Base-by-base conservation (phyloP, 2,113 vertebrate species). In the Epinephelus moara region DNA sequence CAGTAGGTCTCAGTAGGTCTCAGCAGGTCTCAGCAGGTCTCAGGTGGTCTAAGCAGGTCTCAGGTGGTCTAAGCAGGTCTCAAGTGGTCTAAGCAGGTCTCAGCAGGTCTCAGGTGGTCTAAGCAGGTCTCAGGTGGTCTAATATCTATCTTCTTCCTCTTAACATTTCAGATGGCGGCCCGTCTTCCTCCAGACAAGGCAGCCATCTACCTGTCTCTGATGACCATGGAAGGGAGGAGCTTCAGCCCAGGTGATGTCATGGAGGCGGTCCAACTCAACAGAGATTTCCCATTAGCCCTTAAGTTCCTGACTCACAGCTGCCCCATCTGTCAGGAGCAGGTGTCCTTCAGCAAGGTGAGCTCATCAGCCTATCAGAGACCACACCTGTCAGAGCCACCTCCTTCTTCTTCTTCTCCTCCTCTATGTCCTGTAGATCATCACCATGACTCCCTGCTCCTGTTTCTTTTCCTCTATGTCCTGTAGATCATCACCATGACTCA, bases 321-420 rank as follows among this genome's bases (percentile, higher is more conserved):
- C 52, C 95, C 95, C 55, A 94, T 96, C 89, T 96, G 95, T 59
- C 93, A 93, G 70, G 95, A 96, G 18, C 94, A 94, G 75, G 92
- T 94, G 52, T 92, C 94, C 61, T 95, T 96, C 85, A 95, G 93
- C 75, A 95, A 94, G 94, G 95, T 95, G 67, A 86, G 89, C 0
- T 2, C 12, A 0, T 19, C 53, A 3, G n/a, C 80, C 60, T 50
- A 49, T 77, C 62, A 4, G 9, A 15, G n/a, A 2, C 8, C 49
- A 18, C 49, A 18, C 4, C 47, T 49, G 33, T 37, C 33, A 37
- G 33, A 37, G 33, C 33, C 33, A 7, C 33, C 47, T 49, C 13
- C 14, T 49, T 4, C 13, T 10, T 13, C 27, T 27, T 47, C 45
- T 47, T 47, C 15, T 64, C 9, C n/a, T 11, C 21, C 61, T 42